Base-by-base conservation (phyloP, 1,140 invertebrate species). In the Ephestia elutella region DNA sequence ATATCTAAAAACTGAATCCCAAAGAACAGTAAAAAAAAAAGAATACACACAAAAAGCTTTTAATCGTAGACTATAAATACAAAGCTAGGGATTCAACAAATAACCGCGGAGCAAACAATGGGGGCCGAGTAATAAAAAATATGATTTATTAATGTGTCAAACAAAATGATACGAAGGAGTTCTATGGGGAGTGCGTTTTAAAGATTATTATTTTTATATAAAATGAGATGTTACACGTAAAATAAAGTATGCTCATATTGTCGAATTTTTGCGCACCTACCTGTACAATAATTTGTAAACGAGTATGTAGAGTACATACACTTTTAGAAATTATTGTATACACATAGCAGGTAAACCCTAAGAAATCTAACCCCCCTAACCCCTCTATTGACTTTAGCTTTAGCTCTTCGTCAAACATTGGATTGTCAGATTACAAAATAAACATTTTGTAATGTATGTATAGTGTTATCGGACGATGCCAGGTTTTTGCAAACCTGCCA, bases 141-240 rank as follows among this genome's bases (percentile, higher is more conserved):
- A 71, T 74, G 71, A 74, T 77, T 77, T 77, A 77, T 77, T 54
- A 49, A 49, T 49, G 60, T 74, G 66, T 72, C 65, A 70, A 63
- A 70, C 65, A 69, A 63, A 70, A 65, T 68, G 69, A 68, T 69
- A 67, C 56, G 38, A 51, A 44, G 50, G 17, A 18, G 35, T 13
- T 20, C 32, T 57, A 51, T 48, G 50, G 63, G 63, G 60, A 66
- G 60, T 59, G 54, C 60, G 63, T 66, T 70, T 63, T 57, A 58
- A 56, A 60, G 19, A 55, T 50, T 54, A 32, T 35, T 59, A 59
- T 60, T 64, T 64, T 64, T 57, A 59, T 19, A 38, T 44, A 44
- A 44, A 19, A 20, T 7, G 9, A 28, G 21, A 50, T 19, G 49
- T 50, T 50, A 3, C 4, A 11, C 11, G 28, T 54, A 17, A n/a